Percentiles rank a stretch among this genome's conserved stretches.
Conservation (phyloP, 2,113 vertebrate species). For the Mustelus asterias region DNA sequence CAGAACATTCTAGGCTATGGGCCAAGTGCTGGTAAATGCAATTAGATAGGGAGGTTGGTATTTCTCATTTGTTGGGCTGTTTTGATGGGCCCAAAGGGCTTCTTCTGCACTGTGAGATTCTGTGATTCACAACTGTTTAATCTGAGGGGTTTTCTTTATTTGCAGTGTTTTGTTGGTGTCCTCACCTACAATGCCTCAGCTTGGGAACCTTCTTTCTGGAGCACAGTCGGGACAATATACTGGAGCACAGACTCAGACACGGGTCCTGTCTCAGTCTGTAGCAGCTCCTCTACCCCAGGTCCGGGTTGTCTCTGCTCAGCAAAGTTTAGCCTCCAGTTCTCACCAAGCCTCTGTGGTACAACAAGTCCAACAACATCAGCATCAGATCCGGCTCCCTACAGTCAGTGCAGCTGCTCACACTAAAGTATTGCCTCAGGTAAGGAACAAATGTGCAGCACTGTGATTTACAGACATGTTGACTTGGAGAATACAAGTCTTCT, state of each 20-base stretch:
- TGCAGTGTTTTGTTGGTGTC: slow-evolving; percentile 83
- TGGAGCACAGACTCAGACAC: slow-evolving; percentile 39
- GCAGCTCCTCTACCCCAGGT: slow-evolving; percentile 78
- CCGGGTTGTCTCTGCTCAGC: slow-evolving; percentile 74
- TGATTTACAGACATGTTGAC: not conserved
- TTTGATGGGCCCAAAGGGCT: too few species aligned
- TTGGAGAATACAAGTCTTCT: not conserved
- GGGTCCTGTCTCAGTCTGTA: slow-evolving; percentile 69
- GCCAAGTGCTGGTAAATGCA: too few species aligned
- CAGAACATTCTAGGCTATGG: too few species aligned
- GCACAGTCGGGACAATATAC: slow-evolving; percentile 52
- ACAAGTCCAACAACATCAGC: slow-evolving; percentile 57
- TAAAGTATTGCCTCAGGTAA: slow-evolving; percentile 84
- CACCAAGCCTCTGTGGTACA: slow-evolving; percentile 65
- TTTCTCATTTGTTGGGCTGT: too few species aligned
- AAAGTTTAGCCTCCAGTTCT: slow-evolving; percentile 59
- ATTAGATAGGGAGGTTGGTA: too few species aligned
- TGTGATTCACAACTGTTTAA: not conserved
- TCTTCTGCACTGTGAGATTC: not conserved
- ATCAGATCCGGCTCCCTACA: slow-evolving; percentile 80
- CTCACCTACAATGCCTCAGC: slow-evolving; percentile 81
- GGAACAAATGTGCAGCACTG: not conserved
- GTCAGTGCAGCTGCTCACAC: slow-evolving; percentile 67
- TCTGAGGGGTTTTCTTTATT: not conserved
- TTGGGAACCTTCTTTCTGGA: slow-evolving; percentile 74